Evolutionary conservation across 2,797 vertebrate species (phyloP).

Genomic region (Leuciscus waleckii): DNA sequence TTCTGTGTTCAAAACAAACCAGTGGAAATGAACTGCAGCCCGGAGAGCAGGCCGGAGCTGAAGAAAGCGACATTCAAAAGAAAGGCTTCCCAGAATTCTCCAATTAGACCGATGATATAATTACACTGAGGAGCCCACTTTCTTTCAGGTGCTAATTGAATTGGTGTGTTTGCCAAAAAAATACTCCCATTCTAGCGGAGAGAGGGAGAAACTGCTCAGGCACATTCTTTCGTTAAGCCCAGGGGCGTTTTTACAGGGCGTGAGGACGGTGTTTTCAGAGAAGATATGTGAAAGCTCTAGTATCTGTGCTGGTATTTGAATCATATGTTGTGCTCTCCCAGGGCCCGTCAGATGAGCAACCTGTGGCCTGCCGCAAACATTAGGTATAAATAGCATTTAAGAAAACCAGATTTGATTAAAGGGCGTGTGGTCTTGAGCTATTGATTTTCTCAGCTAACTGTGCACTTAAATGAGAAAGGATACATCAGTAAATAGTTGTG

Average conservation of each 20-base stretch:
- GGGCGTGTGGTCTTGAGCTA: background rate
- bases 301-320: conserved; percentile 67
- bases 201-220: conserved; percentile 57
- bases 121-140: conserved; percentile 76
- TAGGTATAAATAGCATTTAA: conserved; percentile 54
- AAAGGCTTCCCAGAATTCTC: conserved; percentile 76
- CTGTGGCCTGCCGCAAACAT: conserved; percentile 50
- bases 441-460: conserved; percentile 6
- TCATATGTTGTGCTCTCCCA: conserved; percentile 63
- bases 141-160: conserved; percentile 79
- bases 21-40: conserved; percentile 76
- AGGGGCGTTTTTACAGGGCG: conserved; percentile 70
- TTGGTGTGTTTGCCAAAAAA: conserved; percentile 74
- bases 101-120: conserved; percentile 85
- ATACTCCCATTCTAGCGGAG: conserved; percentile 66
- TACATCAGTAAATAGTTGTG: background rate
- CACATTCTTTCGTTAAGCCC: conserved; percentile 66
- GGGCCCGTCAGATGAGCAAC: conserved; percentile 62
- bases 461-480: conserved; percentile 6
- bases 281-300: conserved; percentile 64
- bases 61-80: conserved; percentile 76
- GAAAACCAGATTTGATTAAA: conserved; percentile 49
- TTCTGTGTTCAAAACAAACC: conserved; percentile 65
- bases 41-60: conserved; percentile 67
- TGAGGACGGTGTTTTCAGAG: conserved; percentile 65